Conservation (phyloP, 2,113 vertebrate genomes). For the pig (Sus scrofa) region DNA sequence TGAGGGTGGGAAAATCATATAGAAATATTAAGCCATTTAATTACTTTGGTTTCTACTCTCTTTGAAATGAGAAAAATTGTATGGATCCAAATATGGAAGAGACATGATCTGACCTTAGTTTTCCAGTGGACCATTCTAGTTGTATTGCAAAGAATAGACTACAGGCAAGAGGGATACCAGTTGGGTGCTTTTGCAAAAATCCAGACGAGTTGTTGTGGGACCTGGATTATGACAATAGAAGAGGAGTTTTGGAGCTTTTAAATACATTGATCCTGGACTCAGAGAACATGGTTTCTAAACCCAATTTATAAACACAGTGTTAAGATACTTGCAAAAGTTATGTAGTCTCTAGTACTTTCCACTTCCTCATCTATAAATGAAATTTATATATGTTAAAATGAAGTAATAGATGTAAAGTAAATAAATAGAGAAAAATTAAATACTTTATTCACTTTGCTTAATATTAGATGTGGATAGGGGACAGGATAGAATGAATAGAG, state of each 20-base stretch:
- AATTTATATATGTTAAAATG: neutral
- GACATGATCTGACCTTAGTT: neutral
- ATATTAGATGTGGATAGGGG: accelerated
- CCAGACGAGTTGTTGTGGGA: neutral
- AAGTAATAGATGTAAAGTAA: neutral
- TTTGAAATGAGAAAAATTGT: neutral
- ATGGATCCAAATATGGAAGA: neutral
- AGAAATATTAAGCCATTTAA: neutral
- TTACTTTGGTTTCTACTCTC: neutral
- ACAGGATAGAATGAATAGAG: neutral
- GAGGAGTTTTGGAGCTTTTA: neutral
- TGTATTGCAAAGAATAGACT: neutral
- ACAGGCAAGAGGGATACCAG: neutral
- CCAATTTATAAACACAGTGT: neutral
- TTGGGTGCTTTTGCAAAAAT: neutral
- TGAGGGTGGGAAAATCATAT: neutral
- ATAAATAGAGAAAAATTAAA: neutral
- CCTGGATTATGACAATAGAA: neutral
- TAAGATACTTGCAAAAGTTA: neutral
- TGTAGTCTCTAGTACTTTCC: neutral
- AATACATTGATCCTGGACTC: neutral
- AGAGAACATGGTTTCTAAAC: neutral
- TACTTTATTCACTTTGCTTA: neutral
- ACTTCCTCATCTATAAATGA: neutral
- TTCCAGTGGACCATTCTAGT: neutral